phyloP scores from a whole-genome alignment of 2,888 invertebrate species.

The Eueremaeus valkanovi region DNA sequence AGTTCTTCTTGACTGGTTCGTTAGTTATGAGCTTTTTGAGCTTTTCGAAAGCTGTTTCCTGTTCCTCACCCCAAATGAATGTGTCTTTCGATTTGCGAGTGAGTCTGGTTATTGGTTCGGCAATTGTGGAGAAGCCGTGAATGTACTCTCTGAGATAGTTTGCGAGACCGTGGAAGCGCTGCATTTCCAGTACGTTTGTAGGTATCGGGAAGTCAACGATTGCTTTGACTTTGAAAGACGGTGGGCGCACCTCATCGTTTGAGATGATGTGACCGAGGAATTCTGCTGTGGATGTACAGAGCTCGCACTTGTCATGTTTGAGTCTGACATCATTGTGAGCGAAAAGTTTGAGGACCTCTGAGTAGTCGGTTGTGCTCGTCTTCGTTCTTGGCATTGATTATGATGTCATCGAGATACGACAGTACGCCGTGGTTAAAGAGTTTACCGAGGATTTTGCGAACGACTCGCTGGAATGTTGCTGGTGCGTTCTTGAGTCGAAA shows the following conservation, averaged over 20 bases:
- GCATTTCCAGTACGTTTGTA: constrained; percentile 40
- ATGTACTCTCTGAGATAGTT: background rate
- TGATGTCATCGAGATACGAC: constrained; percentile 47
- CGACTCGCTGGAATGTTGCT: constrained; percentile 47
- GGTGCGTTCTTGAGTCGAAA: constrained; percentile 47
- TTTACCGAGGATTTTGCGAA: constrained; percentile 45
- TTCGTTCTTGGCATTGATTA: constrained; percentile 44
- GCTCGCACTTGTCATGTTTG: constrained; percentile 45
- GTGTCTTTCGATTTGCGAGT: background rate
- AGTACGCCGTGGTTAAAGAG: constrained; percentile 44
- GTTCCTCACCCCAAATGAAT: background rate
- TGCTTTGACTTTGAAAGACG: constrained; percentile 43
- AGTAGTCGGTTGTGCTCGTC: constrained; percentile 44
- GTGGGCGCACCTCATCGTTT: constrained; percentile 40
- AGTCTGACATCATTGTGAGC: constrained; percentile 44
- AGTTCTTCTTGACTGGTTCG: too few species aligned
- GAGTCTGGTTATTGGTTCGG: background rate
- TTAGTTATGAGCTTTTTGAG: too few species aligned
- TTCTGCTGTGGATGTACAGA: constrained; percentile 38
- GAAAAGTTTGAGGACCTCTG: constrained; percentile 42
- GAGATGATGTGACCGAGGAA: constrained; percentile 47
- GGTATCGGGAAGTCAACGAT: constrained; percentile 43
- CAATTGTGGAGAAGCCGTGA: background rate
- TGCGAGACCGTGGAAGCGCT: constrained; percentile 44
- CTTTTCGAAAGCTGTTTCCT: background rate